A percentile compares a stretch with the other conserved stretches of the same genome.
phyloP scores from a whole-genome alignment of 2,113 vertebrate genomes.

The Lampris incognitus region DNA sequence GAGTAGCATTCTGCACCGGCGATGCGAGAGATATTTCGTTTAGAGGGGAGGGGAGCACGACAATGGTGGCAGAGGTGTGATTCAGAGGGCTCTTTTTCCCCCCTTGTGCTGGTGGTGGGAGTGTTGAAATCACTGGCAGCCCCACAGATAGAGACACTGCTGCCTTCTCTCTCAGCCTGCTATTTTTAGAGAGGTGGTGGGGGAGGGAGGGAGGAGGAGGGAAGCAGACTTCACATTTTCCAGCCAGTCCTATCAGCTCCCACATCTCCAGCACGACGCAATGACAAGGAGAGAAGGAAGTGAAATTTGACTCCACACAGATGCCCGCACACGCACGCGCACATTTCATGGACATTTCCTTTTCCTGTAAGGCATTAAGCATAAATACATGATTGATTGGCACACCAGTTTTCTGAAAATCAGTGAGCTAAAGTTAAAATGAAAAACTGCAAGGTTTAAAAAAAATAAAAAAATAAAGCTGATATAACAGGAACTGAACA shows the following conservation, averaged over 20 bases:
- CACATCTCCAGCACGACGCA: conserved; percentile 76
- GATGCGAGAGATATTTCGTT: conserved; percentile 36
- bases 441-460: too few species aligned
- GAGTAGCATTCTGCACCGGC: conserved; percentile 1
- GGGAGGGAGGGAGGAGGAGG: conserved; percentile 70
- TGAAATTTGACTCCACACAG: conserved; percentile 72
- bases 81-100: conserved; percentile 49
- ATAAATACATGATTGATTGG: conserved; percentile 31
- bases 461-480: too few species aligned
- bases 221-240: conserved; percentile 82
- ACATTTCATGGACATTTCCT: conserved; percentile 58
- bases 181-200: conserved; percentile 83
- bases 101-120: conserved; percentile 58
- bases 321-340: conserved; percentile 22
- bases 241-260: conserved; percentile 77
- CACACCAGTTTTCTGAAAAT: conserved; percentile 11
- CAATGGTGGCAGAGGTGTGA: conserved; percentile 38
- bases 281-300: conserved; percentile 75
- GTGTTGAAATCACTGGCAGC: conserved; percentile 71
- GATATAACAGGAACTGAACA: too few species aligned
- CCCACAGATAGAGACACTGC: conserved; percentile 69
- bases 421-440: neutral
- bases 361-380: conserved; percentile 32
- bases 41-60: neutral
- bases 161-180: conserved; percentile 72